A percentile compares a stretch with the other conserved stretches of the same genome.
phyloP scores from a whole-genome alignment of 2,113 vertebrate species.

The Phoenicopterus ruber region DNA sequence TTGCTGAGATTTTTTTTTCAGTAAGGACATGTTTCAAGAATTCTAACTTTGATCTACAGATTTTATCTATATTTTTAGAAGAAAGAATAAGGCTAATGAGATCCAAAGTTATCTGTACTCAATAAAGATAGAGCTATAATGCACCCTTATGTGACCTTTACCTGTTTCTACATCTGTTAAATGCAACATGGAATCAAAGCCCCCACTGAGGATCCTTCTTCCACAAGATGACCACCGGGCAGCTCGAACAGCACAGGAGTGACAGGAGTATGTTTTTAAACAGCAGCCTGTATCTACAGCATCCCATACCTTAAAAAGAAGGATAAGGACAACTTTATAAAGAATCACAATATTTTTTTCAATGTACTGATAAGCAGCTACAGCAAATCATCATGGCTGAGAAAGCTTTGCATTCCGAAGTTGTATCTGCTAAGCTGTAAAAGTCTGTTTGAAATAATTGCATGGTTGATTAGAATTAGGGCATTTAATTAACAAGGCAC shows the following conservation, averaged over 20 bases:
- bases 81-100: neutral
- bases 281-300: conserved; percentile 85
- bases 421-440: neutral
- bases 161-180: conserved; percentile 92
- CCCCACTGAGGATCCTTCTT: conserved; percentile 84
- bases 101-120: neutral
- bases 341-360: neutral
- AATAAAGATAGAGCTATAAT: neutral
- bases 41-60: neutral
- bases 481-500: neutral
- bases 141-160: conserved; percentile 23
- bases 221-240: conserved; percentile 89
- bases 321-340: neutral
- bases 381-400: neutral
- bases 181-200: conserved; percentile 86
- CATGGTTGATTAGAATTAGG: neutral
- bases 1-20: neutral
- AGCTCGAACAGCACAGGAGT: conserved; percentile 84
- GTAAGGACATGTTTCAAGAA: neutral
- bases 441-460: neutral
- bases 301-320: conserved; percentile 87
- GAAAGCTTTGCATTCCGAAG: neutral
- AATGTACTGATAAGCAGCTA: neutral
- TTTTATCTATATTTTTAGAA: neutral
- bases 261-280: conserved; percentile 80